Evolutionary conservation across 2,888 invertebrate genomes (phyloP), one percentile per base, ranked within the genome.

Genomic region (Hartigia nigra): DNA sequence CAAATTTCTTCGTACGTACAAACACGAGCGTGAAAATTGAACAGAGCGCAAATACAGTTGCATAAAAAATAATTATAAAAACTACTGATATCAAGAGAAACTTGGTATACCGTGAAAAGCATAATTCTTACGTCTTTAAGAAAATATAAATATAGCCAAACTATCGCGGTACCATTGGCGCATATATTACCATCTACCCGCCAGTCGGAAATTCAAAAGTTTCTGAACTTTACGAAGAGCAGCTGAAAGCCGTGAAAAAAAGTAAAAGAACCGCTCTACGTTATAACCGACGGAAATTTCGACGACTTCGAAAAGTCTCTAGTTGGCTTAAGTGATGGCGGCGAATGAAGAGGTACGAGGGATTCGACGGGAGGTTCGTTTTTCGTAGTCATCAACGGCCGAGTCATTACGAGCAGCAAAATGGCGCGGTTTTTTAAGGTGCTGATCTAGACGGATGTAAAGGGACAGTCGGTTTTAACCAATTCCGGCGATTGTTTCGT

Each of bases 401-500:
- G 39, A 4, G 5, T 55, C 5, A 55, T 55, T 14, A 55, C 4
- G 39, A 55, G 39, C 9, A 23, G 5, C 39, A 55, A 23, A 55
- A 23, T 23, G 9, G 39, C 2, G 23, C 39, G 5, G 77, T 76
- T 80, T 82, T 82, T 82, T 80, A 82, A 84, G 77, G 80, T 80
- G 77, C 81, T 77, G 39, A 80, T 80, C 75, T 77, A 78, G 82
- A 81, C 81, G 80, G 84, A 82, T 81, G 81, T 76, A 79, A 82
- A 78, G 78, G 80, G 39, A 55, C 39, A 9, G 39, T 23, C 35
- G 23, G 77, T 76, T 84, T 82, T 82, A 81, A 84, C 80, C 82
- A 84, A 84, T 84, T 84, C 84, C 84, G 84, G 82, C 79, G 84
- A 84, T 84, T 84, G 84, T 84, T 23, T 55, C 23, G 39, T 55